A percentile compares a stretch with the other conserved stretches of the same genome.
Evolutionary conservation across 2,113 vertebrate species (phyloP).

Genomic region (Rhodinocichla rosea): DNA sequence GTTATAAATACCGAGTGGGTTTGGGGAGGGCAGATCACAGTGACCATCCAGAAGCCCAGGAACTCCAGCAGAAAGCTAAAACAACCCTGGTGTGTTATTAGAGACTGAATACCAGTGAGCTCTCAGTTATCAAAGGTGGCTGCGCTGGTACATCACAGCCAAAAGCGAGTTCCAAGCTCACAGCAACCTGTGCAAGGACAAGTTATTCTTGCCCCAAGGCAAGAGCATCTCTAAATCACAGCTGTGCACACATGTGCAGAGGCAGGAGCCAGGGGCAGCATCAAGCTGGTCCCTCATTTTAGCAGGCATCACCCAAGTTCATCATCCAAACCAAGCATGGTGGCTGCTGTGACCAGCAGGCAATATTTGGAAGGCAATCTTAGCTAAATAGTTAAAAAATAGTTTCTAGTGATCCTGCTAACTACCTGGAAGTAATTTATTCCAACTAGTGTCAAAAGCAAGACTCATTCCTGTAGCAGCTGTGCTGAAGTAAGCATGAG

Average conservation of each 20-base stretch:
- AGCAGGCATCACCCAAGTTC: background rate
- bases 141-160: background rate
- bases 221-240: background rate
- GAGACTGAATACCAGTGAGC: constrained; percentile 14
- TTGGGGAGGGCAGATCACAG: background rate
- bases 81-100: background rate
- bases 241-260: background rate
- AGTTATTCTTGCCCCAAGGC: background rate
- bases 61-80: constrained; percentile 54
- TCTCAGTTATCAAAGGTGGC: constrained; percentile 46
- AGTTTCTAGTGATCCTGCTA: background rate
- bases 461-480: background rate
- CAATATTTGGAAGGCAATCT: background rate
- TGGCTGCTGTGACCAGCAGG: background rate
- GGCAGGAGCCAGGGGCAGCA: background rate
- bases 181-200: constrained; percentile 15
- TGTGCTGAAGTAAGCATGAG: background rate
- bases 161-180: background rate
- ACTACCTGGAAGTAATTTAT: background rate
- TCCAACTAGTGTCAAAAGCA: background rate
- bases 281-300: background rate
- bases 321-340: background rate
- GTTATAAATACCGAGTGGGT: constrained; percentile 63
- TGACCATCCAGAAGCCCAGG: constrained; percentile 54
- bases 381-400: background rate